Percentiles rank a stretch among this genome's conserved stretches.
phyloP scores from a whole-genome alignment of 1,140 invertebrate species.

The Drosophila sp. region DNA sequence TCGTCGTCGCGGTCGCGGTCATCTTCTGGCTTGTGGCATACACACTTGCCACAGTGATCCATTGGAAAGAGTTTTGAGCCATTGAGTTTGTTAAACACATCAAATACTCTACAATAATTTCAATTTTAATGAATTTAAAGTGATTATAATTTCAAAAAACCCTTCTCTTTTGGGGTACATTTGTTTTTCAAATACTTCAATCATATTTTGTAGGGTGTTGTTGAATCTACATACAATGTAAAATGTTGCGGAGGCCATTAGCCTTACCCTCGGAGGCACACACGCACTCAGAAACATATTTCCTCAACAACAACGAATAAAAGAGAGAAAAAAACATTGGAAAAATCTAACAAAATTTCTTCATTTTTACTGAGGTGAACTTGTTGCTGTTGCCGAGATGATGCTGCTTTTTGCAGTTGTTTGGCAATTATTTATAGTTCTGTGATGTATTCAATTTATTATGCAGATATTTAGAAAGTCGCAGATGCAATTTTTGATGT shows the following conservation, averaged over 20 bases:
- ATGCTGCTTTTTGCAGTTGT: slow-evolving; percentile 57
- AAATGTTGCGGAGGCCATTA: slow-evolving; percentile 65
- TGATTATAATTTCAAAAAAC: not conserved
- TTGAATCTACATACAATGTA: slow-evolving; percentile 67
- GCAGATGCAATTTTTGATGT: slow-evolving; percentile 69
- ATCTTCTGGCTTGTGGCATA: slow-evolving; percentile 69
- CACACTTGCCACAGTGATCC: slow-evolving; percentile 38
- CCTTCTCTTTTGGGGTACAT: not conserved
- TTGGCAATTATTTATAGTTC: slow-evolving; percentile 79
- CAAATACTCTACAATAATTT: slow-evolving; percentile 39
- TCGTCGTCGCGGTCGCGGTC: slow-evolving; percentile 55
- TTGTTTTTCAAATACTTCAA: too few relatives aligned
- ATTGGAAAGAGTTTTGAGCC: slow-evolving; percentile 11
- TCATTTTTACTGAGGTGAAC: slow-evolving; percentile 56
- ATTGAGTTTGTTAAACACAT: slow-evolving; percentile 23
- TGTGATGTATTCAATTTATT: slow-evolving; percentile 82
- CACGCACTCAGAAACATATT: slow-evolving; percentile 46
- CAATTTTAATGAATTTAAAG: not conserved
- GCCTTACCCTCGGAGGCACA: slow-evolving; percentile 58
- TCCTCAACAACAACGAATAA: slow-evolving; percentile 6
- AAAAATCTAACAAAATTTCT: slow-evolving; percentile 81
- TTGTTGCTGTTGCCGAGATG: slow-evolving; percentile 31
- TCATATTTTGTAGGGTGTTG: slow-evolving; percentile 4
- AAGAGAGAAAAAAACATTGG: slow-evolving; percentile 42
- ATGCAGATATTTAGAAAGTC: slow-evolving; percentile 75